Evolutionary conservation across 1,140 invertebrate genomes (phyloP), one percentile per base, ranked within the genome.

Genomic region (Thaumetopoea pityocampa): DNA sequence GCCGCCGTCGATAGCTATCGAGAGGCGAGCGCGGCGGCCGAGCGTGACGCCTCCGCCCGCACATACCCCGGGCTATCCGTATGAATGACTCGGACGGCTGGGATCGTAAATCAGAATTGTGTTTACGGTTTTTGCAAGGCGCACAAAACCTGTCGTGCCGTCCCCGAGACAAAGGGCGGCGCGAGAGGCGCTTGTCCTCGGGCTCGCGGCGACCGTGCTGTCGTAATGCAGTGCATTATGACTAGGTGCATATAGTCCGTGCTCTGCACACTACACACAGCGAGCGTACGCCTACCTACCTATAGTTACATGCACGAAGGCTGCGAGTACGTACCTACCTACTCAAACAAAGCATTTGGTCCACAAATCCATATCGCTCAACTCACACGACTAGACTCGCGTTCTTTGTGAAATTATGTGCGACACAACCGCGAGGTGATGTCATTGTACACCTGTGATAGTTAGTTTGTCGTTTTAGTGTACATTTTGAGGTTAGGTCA

Each of bases 261-360:
- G 67, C 67, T 71, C 61, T 60, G 67, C 60, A 76, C 73, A 69
- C 64, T 60, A 69, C 66, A 78, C 73, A 69, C 67, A 70, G 56
- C 54, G 67, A 73, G 62, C 62, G 57, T 72, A 73, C 63, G 74
- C 59, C 58, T 72, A 77, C 63, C 60, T 77, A 74, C 60, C 46
- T 73, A 72, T 76, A 78, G 65, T 30, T 58, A 58, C 50, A 53
- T 63, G 70, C 66, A 68, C 57, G 70, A 71, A 82, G 76, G 76
- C 78, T 78, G 72, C 60, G 45, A 69, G 61, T 78, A 72, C 67
- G 61, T 78, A 71, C 72, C 57, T 74, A 78, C 60, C 65, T 70
- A 72, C 68, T 78, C 71, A 78, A 79, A 82, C 78, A 82, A 82
- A 82, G 78, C 74, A 69, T 73, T 76, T 68, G 67, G 67, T 71